A percentile compares a stretch with the other conserved stretches of the same genome.
phyloP scores from a whole-genome alignment of 2,113 vertebrate species.

The Condylura cristata region DNA sequence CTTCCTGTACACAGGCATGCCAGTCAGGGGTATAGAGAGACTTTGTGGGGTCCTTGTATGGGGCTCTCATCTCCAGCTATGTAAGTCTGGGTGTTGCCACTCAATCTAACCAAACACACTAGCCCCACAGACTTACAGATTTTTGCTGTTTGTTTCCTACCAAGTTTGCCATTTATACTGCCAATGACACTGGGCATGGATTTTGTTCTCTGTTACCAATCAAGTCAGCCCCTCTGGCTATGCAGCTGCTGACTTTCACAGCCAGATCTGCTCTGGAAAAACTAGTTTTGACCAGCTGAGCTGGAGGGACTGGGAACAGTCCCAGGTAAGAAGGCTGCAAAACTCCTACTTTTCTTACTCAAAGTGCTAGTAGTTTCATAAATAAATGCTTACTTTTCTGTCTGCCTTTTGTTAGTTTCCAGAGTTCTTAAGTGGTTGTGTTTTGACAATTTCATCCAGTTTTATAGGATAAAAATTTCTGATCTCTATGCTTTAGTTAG shows the following conservation, averaged over 20 bases:
- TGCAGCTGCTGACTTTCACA: neutral
- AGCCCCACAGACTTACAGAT: neutral
- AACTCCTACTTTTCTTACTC: neutral
- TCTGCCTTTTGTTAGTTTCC: slow-evolving; percentile 9
- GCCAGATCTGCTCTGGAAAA: neutral
- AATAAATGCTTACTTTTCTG: neutral
- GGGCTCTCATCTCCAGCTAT: neutral
- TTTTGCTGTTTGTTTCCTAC: slow-evolving; percentile 29
- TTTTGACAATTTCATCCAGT: neutral
- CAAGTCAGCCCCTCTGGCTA: neutral
- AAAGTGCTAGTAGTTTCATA: neutral
- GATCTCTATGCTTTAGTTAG: neutral
- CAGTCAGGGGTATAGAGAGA: neutral
- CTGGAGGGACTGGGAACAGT: neutral
- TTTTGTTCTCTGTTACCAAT: neutral
- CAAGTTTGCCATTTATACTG: neutral
- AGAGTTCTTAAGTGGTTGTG: neutral
- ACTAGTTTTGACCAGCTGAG: neutral
- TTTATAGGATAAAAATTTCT: neutral
- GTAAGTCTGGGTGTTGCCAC: neutral
- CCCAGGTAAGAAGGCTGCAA: neutral
- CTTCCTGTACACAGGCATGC: neutral
- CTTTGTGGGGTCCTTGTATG: neutral
- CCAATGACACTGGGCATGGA: neutral
- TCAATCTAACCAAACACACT: neutral